Evolutionary conservation across 2,888 invertebrate species (phyloP), one percentile per base, ranked within the genome.

Genomic region (Leptinotarsa tumamoca): DNA sequence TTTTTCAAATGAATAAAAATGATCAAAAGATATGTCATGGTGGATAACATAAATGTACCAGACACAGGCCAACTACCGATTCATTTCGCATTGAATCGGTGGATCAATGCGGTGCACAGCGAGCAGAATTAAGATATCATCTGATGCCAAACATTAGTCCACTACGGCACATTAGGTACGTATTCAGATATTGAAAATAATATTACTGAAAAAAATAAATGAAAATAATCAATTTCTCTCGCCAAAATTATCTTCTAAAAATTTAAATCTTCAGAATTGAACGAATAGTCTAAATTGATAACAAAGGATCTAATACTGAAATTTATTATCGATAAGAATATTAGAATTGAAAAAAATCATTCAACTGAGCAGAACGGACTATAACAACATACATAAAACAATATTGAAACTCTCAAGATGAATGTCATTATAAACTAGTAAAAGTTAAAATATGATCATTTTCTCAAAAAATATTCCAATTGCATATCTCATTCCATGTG

Each of bases 361-460:
- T 90, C 89, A 87, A 91, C 89, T 89, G 90, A 87, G 88, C 89
- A 90, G 90, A 89, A 92, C 83, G 89, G 89, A 85, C 86, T 85
- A 82, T 87, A 85, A 87, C 90, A 90, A 89, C 88, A 89, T 84
- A 90, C 87, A 86, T 89, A 89, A 84, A 89, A 84, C 85, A 91
- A 85, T 90, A 90, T 90, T 80, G 89, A 71, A 85, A 90, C 79
- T 83, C 88, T 85, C 74, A 90, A 82, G 82, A 90, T 85, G 89
- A 90, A 88, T 87, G 89, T 91, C 91, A 92, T 89, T 91, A 92
- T 89, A 89, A 88, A 89, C 89, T 86, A 90, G 86, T 90, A 89
- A 91, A 91, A 84, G 89, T 89, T 86, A 90, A 89, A 90, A 91
- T 91, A 90, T 91, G 91, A 90, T 92, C 92, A 89, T 90, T 92